A percentile compares a stretch with the other conserved stretches of the same genome.
These are phyloP conservation scores for Melanotaenia parkinsoni DNA, from an alignment of 2,797 vertebrate species.

Conservation along the genomic window DNA sequence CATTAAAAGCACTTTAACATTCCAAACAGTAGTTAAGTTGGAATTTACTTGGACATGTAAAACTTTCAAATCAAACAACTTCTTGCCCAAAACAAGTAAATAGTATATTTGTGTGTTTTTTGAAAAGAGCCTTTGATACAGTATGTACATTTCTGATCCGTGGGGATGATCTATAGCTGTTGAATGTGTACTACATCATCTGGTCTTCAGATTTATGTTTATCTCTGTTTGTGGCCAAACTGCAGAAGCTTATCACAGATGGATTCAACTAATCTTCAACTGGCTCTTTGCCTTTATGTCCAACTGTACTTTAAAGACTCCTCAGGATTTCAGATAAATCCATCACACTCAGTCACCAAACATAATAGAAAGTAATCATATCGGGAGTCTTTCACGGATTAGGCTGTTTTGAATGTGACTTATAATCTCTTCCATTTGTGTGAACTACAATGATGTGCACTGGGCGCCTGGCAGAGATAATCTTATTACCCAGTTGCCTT, in stretches of 20 bases:
- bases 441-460: conserved; percentile 78
- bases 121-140: conserved; percentile 47
- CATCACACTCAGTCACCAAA: conserved; percentile 74
- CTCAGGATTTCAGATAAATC: conserved; percentile 76
- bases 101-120: conserved; percentile 33
- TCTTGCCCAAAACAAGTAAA: conserved; percentile 15
- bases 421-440: conserved; percentile 81
- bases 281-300: conserved; percentile 73
- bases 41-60: conserved; percentile 13
- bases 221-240: conserved; percentile 76
- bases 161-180: conserved; percentile 64
- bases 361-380: conserved; percentile 82
- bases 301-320: conserved; percentile 77
- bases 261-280: conserved; percentile 76
- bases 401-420: conserved; percentile 80
- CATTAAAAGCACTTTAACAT: conserved; percentile 7
- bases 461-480: conserved; percentile 80
- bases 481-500: conserved; percentile 83
- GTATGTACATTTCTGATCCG: conserved; percentile 53
- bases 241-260: conserved; percentile 72
- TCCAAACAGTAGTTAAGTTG: conserved; percentile 9
- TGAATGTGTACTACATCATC: conserved; percentile 65
- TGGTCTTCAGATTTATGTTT: conserved; percentile 72
- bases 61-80: conserved; percentile 17
- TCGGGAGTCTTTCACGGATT: conserved; percentile 82